Conservation (phyloP, 1,140 invertebrate genomes). For the Magallana gigas region DNA sequence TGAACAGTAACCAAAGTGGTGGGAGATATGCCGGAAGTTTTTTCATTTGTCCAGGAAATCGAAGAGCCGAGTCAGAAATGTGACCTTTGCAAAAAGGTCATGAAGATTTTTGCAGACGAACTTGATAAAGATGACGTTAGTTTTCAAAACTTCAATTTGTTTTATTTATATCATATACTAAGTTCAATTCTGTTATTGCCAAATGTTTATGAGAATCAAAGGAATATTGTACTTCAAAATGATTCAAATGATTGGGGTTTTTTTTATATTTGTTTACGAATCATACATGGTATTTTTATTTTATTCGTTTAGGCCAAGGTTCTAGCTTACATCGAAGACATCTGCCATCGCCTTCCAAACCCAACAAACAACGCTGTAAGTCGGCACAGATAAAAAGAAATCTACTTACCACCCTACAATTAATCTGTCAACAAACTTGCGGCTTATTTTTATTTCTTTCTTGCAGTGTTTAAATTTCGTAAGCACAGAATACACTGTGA, state of each 20-base stretch:
- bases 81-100: not conserved
- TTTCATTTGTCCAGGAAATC: not conserved
- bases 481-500: not conserved
- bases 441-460: not conserved
- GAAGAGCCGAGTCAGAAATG: not conserved
- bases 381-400: too few relatives aligned
- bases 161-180: too few relatives aligned
- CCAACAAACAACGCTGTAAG: constrained; percentile 23
- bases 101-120: not conserved
- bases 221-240: too few relatives aligned
- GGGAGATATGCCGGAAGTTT: not conserved
- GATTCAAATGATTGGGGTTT: too few relatives aligned
- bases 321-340: constrained; percentile 6
- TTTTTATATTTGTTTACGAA: too few relatives aligned
- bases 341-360: constrained; percentile 17
- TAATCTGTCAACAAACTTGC: too few relatives aligned
- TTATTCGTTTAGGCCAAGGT: not conserved
- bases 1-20: not conserved
- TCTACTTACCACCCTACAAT: too few relatives aligned
- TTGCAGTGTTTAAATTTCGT: constrained; percentile 19
- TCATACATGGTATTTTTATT: too few relatives aligned
- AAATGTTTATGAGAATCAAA: too few relatives aligned
- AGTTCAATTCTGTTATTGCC: too few relatives aligned
- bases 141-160: not conserved
- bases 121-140: not conserved